A percentile compares a stretch with the other conserved stretches of the same genome.
phyloP scores from a whole-genome alignment of 2,797 vertebrate genomes.

The Bufotes viridis region DNA sequence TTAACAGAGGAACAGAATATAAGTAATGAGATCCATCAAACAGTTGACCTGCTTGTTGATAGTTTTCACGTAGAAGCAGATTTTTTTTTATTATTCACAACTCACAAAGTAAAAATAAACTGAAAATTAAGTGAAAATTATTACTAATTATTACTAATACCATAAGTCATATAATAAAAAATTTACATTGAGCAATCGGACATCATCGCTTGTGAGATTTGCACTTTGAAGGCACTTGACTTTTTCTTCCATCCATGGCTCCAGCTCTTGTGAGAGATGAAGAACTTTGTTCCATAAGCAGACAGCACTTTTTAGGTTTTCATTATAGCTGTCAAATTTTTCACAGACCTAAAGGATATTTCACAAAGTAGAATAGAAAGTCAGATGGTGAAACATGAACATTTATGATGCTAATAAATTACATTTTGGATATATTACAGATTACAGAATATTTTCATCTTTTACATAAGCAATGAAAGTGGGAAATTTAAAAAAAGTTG shows the following conservation, averaged over 20 bases:
- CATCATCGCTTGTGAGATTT: slow-evolving; percentile 79
- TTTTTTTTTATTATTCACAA: too few relatives aligned
- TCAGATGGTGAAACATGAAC: not conserved
- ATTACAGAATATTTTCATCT: too few relatives aligned
- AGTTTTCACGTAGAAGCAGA: too few relatives aligned
- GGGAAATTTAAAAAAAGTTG: too few relatives aligned
- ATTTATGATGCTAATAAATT: too few relatives aligned
- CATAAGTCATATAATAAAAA: not conserved
- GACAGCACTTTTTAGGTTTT: slow-evolving; percentile 85
- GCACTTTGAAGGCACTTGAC: slow-evolving; percentile 75
- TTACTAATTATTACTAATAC: not conserved
- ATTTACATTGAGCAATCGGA: slow-evolving; percentile 80
- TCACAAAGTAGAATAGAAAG: not conserved
- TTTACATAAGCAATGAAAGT: too few relatives aligned
- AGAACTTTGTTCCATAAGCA: slow-evolving; percentile 93
- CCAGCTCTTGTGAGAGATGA: slow-evolving; percentile 78
- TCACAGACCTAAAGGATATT: slow-evolving; percentile 84
- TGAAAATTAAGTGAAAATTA: not conserved
- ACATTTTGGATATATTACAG: too few relatives aligned
- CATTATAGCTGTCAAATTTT: slow-evolving; percentile 85
- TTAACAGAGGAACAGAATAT: too few relatives aligned
- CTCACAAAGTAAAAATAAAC: not conserved
- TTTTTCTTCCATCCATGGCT: slow-evolving; percentile 79
- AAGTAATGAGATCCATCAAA: too few relatives aligned
- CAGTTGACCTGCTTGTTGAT: too few relatives aligned